These are phyloP conservation scores for Platycercus adscitus DNA, from an alignment of 2,113 vertebrate species.

Conservation along the genomic window DNA sequence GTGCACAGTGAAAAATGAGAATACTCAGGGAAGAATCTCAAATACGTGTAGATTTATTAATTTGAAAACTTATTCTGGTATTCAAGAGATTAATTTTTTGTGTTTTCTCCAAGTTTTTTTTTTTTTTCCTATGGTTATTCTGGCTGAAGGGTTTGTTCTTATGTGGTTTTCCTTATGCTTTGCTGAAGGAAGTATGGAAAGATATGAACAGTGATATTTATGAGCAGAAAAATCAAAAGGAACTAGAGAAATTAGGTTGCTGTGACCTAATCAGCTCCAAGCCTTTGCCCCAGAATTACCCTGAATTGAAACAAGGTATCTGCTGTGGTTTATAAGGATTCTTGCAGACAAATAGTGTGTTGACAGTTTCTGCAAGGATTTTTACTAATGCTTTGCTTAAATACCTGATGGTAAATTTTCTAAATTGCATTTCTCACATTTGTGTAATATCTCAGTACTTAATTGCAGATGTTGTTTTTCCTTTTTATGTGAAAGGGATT, in stretches of 20 bases:
- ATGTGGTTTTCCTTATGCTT: conserved; percentile 6
- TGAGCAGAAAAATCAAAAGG: conserved; percentile 7
- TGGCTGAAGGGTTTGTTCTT: not conserved
- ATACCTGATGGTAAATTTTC: not conserved
- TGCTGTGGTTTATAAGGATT: not conserved
- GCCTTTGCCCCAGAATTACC: not conserved
- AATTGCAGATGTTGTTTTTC: not conserved
- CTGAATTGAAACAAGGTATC: conserved; percentile 7
- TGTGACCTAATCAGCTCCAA: conserved; percentile 5
- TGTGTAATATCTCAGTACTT: not conserved
- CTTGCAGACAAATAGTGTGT: not conserved
- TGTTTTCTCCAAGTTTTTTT: not conserved
- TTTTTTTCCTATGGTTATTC: not conserved
- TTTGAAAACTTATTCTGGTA: not conserved
- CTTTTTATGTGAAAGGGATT: not conserved
- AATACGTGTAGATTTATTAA: not conserved
- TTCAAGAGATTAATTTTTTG: not conserved
- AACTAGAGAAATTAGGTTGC: conserved; percentile 39
- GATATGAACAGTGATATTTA: not conserved
- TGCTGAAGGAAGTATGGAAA: conserved; percentile 11
- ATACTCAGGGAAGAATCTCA: not conserved
- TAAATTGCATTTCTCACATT: not conserved
- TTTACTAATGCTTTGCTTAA: not conserved
- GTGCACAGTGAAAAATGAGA: conserved; percentile 10
- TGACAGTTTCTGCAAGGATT: not conserved